Evolutionary conservation across 2,888 invertebrate species (phyloP), one percentile per base, ranked within the genome.

Genomic region (Alloscopus bannaensis): DNA sequence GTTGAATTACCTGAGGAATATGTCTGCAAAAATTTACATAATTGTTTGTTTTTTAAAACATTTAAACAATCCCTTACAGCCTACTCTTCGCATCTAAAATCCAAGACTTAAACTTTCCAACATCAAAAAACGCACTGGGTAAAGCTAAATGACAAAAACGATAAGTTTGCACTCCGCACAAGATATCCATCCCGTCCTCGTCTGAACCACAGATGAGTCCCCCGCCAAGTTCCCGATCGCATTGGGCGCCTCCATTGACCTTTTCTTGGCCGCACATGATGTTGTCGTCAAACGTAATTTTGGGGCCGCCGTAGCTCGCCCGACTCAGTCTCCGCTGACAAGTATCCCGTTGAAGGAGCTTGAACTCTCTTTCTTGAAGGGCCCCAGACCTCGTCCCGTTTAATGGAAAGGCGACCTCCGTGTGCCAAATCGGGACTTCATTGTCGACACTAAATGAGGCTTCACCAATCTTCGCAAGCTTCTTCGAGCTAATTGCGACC

Each of bases 131-230:
- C 13, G 31, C 70, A 29, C 70, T 77, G n/a, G 77, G 77, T 18
- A 77, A 20, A 3, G 69, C 13, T 13, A 26, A n/a, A 22, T 50
- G 36, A 28, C 77, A 77, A 0, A 64, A n/a, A 11, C 77, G 18
- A 20, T 62, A 69, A 0, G 22, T 31, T n/a, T 77, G 77, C 2
- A 77, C 65, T n/a, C 70, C 77, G 22, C 77, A 77, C 0, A 77
- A 28, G 13, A 70, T 65, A 24, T 77, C 77, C 22, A 45, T 57
- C 4, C 57, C 57, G 13, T 36, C 13, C 2, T 31, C 31, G 6
- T 45, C 50, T 20, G 31, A 50, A 11, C 20, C n/a, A 18, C 66
- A 66, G 31, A 66, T 29, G 2, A 66, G 4, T 24, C 50, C 66
- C 16, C 52, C 66, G 8, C 66, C 66, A 8, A 66, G 22, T 20